Evolutionary conservation across 2,888 invertebrate species (phyloP).

Genomic region (Vesta saturnalis): DNA sequence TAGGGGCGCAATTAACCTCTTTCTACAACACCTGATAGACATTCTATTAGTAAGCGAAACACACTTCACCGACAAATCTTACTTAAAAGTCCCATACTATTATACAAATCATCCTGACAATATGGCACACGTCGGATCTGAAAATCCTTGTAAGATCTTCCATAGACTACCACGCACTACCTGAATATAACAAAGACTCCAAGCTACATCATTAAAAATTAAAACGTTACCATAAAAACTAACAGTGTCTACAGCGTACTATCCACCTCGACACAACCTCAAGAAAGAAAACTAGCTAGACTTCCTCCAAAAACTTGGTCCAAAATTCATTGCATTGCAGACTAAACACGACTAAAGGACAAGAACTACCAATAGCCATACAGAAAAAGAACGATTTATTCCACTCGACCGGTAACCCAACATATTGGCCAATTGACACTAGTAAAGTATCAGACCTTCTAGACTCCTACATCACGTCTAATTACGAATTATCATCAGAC

Average conservation of each 20-base stretch:
- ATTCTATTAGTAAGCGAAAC: no score
- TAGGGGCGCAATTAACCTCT: no score
- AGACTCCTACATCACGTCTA: not conserved
- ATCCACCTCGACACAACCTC: not conserved
- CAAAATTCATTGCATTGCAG: not conserved
- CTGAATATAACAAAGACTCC: not conserved
- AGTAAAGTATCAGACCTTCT: no score
- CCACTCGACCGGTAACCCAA: not conserved
- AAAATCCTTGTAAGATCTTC: not conserved
- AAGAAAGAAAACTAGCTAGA: not conserved
- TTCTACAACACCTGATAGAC: not conserved
- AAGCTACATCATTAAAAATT: not conserved
- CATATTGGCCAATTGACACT: no score
- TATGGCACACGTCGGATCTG: not conserved
- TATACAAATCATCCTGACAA: no score
- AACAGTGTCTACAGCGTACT: not conserved
- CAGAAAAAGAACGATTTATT: not conserved
- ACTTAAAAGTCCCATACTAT: no score
- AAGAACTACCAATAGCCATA: not conserved
- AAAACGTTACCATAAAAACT: not conserved
- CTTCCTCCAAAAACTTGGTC: not conserved
- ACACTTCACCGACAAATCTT: no score
- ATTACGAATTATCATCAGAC: no score
- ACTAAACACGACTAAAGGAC: not conserved
- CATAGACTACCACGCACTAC: no score